A percentile compares a stretch with the other conserved stretches of the same genome.
phyloP scores from a whole-genome alignment of 2,113 vertebrate genomes.

The Vireo altiloquus region DNA sequence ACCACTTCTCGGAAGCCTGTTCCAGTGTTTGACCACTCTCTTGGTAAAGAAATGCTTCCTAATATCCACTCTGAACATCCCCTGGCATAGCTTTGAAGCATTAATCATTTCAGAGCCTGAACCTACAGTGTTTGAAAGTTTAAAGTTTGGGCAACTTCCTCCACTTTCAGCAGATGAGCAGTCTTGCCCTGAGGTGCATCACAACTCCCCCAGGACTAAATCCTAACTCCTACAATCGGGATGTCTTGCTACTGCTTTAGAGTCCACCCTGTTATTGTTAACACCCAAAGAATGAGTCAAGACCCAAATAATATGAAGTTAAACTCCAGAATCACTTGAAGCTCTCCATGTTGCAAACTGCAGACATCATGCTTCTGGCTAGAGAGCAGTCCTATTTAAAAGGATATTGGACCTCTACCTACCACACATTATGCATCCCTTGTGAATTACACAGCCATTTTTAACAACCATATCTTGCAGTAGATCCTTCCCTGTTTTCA shows the following conservation, averaged over 20 bases:
- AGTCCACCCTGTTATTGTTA: background rate
- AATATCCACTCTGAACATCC: background rate
- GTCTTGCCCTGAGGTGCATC: background rate
- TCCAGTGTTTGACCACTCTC: background rate
- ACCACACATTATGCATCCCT: accelerated
- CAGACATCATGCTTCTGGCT: background rate
- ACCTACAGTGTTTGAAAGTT: background rate
- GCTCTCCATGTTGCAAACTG: background rate
- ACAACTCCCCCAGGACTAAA: background rate
- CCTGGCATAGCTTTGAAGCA: background rate
- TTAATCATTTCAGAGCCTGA: background rate
- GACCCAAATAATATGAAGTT: background rate
- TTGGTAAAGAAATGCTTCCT: background rate
- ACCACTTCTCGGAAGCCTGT: background rate
- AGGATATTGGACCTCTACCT: background rate
- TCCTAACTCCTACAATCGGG: background rate
- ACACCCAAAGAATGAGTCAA: background rate
- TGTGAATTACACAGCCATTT: background rate
- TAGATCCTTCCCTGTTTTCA: background rate
- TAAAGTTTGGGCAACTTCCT: background rate
- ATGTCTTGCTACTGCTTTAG: background rate
- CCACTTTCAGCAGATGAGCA: background rate
- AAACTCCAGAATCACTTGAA: background rate
- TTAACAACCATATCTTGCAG: background rate
- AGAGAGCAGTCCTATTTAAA: background rate